Conservation (phyloP, 1,140 invertebrate genomes). For the Ostrea edulis region DNA sequence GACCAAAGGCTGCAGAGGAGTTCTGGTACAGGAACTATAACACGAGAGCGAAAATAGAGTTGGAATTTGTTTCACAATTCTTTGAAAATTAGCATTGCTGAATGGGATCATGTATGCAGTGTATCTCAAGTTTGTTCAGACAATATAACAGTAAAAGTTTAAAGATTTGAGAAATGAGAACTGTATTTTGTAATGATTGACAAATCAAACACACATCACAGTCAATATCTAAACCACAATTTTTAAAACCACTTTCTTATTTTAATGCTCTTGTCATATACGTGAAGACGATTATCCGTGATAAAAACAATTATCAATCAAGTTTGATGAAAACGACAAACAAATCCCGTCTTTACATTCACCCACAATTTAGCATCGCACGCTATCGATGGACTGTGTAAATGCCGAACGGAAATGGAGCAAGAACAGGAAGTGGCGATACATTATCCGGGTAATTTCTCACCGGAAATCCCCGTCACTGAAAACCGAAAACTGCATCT, state of each 20-base stretch:
- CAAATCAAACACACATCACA: too few relatives aligned
- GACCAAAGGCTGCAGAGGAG: background rate
- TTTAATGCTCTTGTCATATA: too few relatives aligned
- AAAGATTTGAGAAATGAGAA: too few relatives aligned
- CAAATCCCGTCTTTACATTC: background rate
- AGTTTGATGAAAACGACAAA: background rate
- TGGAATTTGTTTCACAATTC: too few relatives aligned
- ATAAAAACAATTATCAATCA: background rate
- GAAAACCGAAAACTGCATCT: slow-evolving; percentile 25
- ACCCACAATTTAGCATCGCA: slow-evolving; percentile 16
- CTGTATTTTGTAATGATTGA: too few relatives aligned
- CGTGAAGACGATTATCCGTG: background rate
- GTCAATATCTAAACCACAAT: too few relatives aligned
- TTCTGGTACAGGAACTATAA: background rate
- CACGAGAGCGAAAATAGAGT: too few relatives aligned
- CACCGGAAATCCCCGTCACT: slow-evolving; percentile 29
- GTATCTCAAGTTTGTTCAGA: too few relatives aligned
- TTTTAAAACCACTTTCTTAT: too few relatives aligned
- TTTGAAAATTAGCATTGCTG: too few relatives aligned
- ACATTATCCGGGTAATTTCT: slow-evolving; percentile 37
- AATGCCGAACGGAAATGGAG: slow-evolving; percentile 23
- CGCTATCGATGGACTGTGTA: slow-evolving; percentile 4
- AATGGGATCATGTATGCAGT: too few relatives aligned
- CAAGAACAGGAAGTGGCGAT: slow-evolving; percentile 18
- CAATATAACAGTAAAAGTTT: too few relatives aligned